Percentiles rank a stretch among this genome's conserved stretches.
phyloP scores from a whole-genome alignment of 2,113 vertebrate genomes.

The Baryphthengus martii region DNA sequence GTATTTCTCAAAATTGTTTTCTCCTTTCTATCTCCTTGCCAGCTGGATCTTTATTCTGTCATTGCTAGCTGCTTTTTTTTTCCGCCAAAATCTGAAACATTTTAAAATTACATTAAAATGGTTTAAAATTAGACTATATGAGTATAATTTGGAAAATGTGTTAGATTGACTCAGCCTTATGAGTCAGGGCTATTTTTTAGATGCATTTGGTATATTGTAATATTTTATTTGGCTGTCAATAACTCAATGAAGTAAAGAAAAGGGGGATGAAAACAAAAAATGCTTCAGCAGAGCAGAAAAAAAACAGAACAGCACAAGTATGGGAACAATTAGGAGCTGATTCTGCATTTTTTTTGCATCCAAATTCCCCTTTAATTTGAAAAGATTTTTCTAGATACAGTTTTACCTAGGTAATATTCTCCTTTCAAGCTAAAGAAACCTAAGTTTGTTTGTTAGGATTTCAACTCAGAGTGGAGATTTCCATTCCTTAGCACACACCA shows the following conservation, averaged over 20 bases:
- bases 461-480: not conserved
- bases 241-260: not conserved
- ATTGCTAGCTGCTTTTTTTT: not conserved
- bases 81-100: slow-evolving; percentile 12
- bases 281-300: not conserved
- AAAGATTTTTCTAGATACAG: not conserved
- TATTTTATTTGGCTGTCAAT: slow-evolving; percentile 8
- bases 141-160: slow-evolving; percentile 10
- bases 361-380: not conserved
- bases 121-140: slow-evolving; percentile 25
- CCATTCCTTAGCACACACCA: not conserved
- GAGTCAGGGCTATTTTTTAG: not conserved
- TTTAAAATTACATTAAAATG: not conserved
- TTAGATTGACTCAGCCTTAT: not conserved
- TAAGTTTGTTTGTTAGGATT: not conserved
- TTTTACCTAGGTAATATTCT: not conserved
- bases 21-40: slow-evolving; percentile 14
- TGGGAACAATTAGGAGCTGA: not conserved
- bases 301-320: not conserved
- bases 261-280: not conserved
- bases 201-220: not conserved
- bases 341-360: not conserved
- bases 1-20: slow-evolving; percentile 25
- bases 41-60: slow-evolving; percentile 3
- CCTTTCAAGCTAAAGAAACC: not conserved